Conservation (phyloP, 2,113 vertebrate species). For the Todiramphus chloris region DNA sequence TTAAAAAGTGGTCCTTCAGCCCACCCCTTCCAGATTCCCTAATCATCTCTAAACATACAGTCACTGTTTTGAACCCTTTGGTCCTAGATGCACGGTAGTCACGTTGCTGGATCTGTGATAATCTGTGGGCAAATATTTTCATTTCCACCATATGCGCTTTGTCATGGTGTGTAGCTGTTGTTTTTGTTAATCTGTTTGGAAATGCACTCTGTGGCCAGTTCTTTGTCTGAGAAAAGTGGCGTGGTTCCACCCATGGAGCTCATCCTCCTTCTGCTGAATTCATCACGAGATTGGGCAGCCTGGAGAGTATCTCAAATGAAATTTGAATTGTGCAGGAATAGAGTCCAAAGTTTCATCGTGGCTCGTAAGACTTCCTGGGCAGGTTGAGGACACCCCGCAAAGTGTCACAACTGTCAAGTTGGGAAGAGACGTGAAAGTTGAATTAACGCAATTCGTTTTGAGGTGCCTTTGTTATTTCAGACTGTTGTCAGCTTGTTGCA, state of each 20-base stretch:
- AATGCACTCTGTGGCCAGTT: not conserved
- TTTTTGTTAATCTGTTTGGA: slow-evolving; percentile 53
- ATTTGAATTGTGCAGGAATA: not conserved
- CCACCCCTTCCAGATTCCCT: not conserved
- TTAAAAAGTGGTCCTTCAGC: slow-evolving; percentile 7
- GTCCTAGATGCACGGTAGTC: not conserved
- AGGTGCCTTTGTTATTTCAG: not conserved
- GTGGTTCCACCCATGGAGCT: not conserved
- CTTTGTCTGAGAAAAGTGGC: slow-evolving; percentile 24
- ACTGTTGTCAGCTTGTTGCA: not conserved
- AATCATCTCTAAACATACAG: not conserved
- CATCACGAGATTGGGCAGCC: not conserved
- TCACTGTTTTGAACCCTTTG: not conserved
- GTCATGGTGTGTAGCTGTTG: slow-evolving; percentile 28
- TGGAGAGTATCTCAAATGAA: not conserved
- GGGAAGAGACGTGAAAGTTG: not conserved
- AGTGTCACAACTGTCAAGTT: not conserved
- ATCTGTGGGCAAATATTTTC: slow-evolving; percentile 60
- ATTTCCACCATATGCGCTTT: slow-evolving; percentile 29
- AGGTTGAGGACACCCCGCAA: not conserved
- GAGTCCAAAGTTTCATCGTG: not conserved
- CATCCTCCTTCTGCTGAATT: not conserved
- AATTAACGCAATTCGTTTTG: not conserved
- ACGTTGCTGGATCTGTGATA: slow-evolving; percentile 25
- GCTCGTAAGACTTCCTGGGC: not conserved